A percentile compares a stretch with the other conserved stretches of the same genome.
phyloP scores from a whole-genome alignment of 2,113 vertebrate species.

The Cervus canadensis region DNA sequence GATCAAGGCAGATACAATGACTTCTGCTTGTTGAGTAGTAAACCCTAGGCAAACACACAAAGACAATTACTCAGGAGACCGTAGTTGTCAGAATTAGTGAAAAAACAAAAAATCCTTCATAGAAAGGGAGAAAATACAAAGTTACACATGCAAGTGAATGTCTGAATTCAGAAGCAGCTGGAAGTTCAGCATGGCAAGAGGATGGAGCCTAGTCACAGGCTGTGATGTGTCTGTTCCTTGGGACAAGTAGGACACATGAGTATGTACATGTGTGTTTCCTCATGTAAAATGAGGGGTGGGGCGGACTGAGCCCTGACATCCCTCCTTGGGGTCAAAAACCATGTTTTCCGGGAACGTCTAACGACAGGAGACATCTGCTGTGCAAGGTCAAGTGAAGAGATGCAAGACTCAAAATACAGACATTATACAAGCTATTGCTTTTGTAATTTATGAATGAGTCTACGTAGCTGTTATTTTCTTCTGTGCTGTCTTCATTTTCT shows the following conservation, averaged over 20 bases:
- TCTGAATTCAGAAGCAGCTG: neutral
- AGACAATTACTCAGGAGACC: constrained; percentile 1
- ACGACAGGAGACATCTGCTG: neutral
- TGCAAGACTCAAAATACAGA: neutral
- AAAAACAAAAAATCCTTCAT: neutral
- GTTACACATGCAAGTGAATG: neutral
- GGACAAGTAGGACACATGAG: neutral
- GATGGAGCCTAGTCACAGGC: neutral
- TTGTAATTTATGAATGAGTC: neutral
- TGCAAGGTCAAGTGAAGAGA: neutral
- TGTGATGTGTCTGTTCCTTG: neutral
- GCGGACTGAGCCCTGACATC: accelerated
- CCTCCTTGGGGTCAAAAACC: neutral
- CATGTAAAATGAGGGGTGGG: neutral
- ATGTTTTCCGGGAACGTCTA: neutral
- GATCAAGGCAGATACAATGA: constrained; percentile 86
- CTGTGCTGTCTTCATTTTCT: neutral
- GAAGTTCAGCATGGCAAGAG: neutral
- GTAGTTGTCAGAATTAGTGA: neutral
- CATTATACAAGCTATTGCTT: neutral
- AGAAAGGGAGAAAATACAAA: neutral
- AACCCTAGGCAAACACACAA: constrained; percentile 84
- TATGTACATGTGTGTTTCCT: neutral
- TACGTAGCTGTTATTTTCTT: neutral
- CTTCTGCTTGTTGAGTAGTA: constrained; percentile 89